Percentiles rank a stretch among this genome's conserved stretches.
phyloP scores from a whole-genome alignment of 2,888 invertebrate species.

The Molorchus minor region DNA sequence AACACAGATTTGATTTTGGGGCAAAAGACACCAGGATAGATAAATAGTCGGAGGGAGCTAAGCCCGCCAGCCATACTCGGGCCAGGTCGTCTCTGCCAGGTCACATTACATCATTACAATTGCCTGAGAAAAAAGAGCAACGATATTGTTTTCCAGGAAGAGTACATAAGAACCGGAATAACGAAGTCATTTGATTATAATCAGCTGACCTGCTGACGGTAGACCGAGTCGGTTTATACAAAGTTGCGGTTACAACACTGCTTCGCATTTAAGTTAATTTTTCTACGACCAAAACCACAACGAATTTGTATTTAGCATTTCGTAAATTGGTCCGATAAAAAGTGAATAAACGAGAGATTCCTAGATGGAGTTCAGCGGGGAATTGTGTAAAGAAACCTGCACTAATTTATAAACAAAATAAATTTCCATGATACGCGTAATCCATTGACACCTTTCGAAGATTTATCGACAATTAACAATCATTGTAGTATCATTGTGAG shows the following conservation, averaged over 20 bases:
- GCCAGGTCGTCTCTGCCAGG: neutral
- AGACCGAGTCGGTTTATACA: conserved; percentile 18
- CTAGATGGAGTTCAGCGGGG: neutral
- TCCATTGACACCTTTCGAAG: too few species aligned
- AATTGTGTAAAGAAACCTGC: conserved; percentile 1
- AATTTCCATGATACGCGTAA: too few species aligned
- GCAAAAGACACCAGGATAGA: too few species aligned
- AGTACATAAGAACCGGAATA: conserved; percentile 37
- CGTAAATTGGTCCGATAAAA: neutral
- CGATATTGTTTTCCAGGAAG: conserved; percentile 34
- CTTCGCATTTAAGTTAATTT: conserved; percentile 1
- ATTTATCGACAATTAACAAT: too few species aligned
- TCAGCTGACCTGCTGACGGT: conserved; percentile 32
- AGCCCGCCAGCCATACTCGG: too few species aligned
- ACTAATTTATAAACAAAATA: too few species aligned
- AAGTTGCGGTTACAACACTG: conserved; percentile 11
- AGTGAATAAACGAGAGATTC: neutral
- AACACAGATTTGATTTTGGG: too few species aligned
- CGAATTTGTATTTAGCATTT: conserved; percentile 8
- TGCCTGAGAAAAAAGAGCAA: conserved; percentile 28
- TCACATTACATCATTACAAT: conserved; percentile 19
- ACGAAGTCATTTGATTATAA: conserved; percentile 41
- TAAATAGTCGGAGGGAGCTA: too few species aligned
- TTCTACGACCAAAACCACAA: neutral
- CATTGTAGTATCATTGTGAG: too few species aligned